These are phyloP conservation scores for Morelia viridis DNA, from an alignment of 2,797 vertebrate species.

Conservation along the genomic window DNA sequence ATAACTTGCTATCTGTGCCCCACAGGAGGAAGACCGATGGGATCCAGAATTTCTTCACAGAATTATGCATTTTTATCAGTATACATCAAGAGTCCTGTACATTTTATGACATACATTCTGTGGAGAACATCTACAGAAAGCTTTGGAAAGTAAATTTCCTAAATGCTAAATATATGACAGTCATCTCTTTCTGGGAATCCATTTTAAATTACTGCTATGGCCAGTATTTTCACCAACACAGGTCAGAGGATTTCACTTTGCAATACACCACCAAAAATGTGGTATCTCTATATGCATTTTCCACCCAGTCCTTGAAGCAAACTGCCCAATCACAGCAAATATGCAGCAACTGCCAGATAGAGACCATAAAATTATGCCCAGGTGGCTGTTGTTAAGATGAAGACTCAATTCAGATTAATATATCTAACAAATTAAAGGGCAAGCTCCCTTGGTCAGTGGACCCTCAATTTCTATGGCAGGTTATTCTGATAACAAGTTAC, in stretches of 20 bases:
- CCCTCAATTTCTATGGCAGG: not conserved
- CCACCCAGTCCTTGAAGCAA: no score
- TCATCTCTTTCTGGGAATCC: not conserved
- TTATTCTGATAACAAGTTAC: not conserved
- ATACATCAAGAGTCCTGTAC: not conserved
- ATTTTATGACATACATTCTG: not conserved
- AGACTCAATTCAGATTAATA: not conserved
- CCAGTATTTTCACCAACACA: not conserved
- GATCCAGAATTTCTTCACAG: not conserved
- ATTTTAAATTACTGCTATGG: not conserved
- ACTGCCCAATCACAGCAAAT: no score
- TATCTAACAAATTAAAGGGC: not conserved
- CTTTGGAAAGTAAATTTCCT: not conserved
- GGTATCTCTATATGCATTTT: no score
- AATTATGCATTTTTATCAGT: not conserved
- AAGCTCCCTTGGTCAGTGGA: not conserved
- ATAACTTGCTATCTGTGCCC: not conserved
- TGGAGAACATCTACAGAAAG: not conserved
- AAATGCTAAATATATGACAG: not conserved
- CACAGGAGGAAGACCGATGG: not conserved
- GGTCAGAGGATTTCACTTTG: not conserved
- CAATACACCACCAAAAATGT: not conserved
- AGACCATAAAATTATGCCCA: not conserved
- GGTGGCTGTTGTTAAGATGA: not conserved
- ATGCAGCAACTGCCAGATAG: not conserved